Evolutionary conservation across 2,797 vertebrate species (phyloP).

Genomic region (Clarias laeviceps): DNA sequence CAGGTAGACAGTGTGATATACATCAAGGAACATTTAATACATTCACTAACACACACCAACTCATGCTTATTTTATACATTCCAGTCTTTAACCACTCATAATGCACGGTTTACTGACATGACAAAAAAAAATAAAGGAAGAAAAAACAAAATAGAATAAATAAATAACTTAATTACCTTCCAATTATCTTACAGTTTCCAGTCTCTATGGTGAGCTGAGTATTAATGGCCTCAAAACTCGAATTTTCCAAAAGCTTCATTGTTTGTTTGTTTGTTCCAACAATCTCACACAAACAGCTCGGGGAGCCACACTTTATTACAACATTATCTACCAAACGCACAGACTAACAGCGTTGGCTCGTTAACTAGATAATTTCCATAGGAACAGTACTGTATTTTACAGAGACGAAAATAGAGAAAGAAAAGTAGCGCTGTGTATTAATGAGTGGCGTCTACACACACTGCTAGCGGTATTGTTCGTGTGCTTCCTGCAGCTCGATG

Average conservation of each 20-base stretch:
- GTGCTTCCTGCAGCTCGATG: conserved; percentile 60
- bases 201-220: conserved; percentile 65
- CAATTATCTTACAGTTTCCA: conserved; percentile 66
- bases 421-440: neutral
- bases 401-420: neutral
- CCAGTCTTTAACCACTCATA: neutral
- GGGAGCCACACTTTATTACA: too few species aligned
- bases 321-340: too few species aligned
- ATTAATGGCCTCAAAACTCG: conserved; percentile 68
- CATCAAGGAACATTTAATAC: neutral
- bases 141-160: neutral
- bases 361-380: neutral
- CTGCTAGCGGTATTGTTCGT: conserved; percentile 52
- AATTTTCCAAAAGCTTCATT: conserved; percentile 68
- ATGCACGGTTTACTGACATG: too few species aligned
- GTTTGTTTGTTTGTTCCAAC: neutral
- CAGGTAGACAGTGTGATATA: neutral
- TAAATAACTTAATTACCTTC: conserved; percentile 57
- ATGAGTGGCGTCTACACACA: neutral
- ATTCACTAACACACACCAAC: neutral
- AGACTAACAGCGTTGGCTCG: neutral
- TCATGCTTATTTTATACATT: neutral
- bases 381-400: neutral
- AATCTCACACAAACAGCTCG: neutral
- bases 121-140: neutral